phyloP scores from a whole-genome alignment of 2,113 vertebrate genomes.

The Murina feae region DNA sequence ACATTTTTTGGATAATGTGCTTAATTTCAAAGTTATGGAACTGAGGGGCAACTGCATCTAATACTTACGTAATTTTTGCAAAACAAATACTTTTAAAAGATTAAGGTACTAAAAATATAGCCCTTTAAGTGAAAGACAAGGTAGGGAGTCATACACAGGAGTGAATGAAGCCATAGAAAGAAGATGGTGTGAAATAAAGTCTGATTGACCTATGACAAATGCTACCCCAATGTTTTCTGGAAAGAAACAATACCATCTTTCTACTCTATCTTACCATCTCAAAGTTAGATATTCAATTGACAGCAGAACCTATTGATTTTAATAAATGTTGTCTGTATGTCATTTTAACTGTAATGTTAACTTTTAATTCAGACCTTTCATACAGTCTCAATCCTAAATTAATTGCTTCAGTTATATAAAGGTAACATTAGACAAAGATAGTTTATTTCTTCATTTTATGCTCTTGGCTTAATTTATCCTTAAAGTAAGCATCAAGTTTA shows the following conservation, averaged over 20 bases:
- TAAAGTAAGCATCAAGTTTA: background rate
- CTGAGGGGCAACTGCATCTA: background rate
- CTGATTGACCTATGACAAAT: background rate
- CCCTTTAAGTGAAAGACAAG: background rate
- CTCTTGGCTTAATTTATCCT: background rate
- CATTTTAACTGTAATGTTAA: background rate
- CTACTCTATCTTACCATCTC: background rate
- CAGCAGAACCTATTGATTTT: background rate
- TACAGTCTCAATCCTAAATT: background rate
- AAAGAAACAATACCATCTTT: background rate
- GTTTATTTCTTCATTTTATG: background rate
- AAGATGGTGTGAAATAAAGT: background rate
- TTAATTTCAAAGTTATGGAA: constrained; percentile 7
- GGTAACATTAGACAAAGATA: background rate
- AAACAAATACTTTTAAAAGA: background rate
- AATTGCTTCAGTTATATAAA: background rate
- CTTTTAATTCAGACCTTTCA: constrained; percentile 28
- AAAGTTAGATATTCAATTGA: background rate
- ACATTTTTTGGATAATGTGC: background rate
- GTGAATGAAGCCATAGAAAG: background rate
- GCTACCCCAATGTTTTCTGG: background rate
- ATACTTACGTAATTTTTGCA: background rate
- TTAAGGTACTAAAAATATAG: background rate
- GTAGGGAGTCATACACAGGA: background rate
- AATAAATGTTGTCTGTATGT: background rate